Percentiles rank a stretch among this genome's conserved stretches.
Conservation (phyloP, 2,888 invertebrate genomes). For the Maniola hyperantus region DNA sequence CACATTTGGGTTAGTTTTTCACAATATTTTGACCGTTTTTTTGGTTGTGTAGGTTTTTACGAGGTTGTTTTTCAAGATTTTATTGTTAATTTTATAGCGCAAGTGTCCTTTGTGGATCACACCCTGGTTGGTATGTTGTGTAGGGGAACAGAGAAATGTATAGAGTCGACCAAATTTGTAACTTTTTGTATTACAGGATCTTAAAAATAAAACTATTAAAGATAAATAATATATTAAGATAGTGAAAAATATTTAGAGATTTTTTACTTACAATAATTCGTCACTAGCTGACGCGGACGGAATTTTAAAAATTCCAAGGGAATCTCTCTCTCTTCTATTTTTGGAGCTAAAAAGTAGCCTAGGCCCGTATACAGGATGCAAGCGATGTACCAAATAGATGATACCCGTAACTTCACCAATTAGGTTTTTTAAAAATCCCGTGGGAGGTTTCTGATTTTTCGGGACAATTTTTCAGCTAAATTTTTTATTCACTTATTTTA, state of each 20-base stretch:
- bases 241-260: not conserved
- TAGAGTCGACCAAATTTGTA: slow-evolving; percentile 51
- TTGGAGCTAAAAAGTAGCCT: too few relatives aligned
- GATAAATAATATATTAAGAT: not conserved
- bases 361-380: too few relatives aligned
- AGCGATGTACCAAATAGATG: too few relatives aligned
- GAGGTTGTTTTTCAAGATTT: slow-evolving; percentile 59
- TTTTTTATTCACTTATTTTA: not conserved
- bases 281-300: too few relatives aligned
- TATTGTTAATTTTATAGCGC: slow-evolving; percentile 67
- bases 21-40: slow-evolving; percentile 18
- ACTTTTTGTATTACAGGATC: not conserved
- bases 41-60: slow-evolving; percentile 19
- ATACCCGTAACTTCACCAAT: too few relatives aligned
- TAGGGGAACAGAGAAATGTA: slow-evolving; percentile 49
- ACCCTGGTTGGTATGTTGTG: slow-evolving; percentile 72
- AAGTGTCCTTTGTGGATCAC: slow-evolving; percentile 68
- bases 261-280: not conserved
- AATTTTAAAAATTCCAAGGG: too few relatives aligned
- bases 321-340: too few relatives aligned
- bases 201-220: not conserved
- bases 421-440: too few relatives aligned
- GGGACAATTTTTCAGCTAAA: too few relatives aligned
- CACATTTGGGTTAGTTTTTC: slow-evolving; percentile 24
- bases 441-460: too few relatives aligned